Conservation (phyloP, 1,140 invertebrate genomes). For the Megalonaias nervosa region DNA sequence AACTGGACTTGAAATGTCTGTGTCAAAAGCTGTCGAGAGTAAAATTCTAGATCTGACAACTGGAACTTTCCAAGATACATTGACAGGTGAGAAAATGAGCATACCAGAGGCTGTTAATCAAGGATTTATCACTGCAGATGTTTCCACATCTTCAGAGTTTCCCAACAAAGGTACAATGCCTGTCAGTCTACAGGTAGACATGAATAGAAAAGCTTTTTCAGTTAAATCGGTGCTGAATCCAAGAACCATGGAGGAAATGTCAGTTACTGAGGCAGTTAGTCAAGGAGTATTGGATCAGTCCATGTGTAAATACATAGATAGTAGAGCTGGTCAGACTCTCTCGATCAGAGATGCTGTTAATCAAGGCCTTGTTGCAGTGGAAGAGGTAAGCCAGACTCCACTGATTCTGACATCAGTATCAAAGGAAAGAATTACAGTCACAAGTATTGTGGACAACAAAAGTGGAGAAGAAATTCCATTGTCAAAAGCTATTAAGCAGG, state of each 20-base stretch:
- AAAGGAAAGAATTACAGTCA: constrained; percentile 83
- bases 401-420: constrained; percentile 83
- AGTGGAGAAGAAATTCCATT: constrained; percentile 82
- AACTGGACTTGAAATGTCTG: constrained; percentile 81
- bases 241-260: constrained; percentile 82
- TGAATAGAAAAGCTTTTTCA: constrained; percentile 42
- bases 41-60: constrained; percentile 78
- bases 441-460: constrained; percentile 57
- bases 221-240: constrained; percentile 86
- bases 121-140: constrained; percentile 78
- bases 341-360: constrained; percentile 86
- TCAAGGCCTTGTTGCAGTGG: constrained; percentile 46
- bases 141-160: constrained; percentile 11
- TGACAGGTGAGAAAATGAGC: constrained; percentile 79
- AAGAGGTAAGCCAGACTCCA: constrained; percentile 73
- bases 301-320: constrained; percentile 76
- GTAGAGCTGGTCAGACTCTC: constrained; percentile 83
- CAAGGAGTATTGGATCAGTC: constrained; percentile 77
- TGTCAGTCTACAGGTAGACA: constrained; percentile 30
- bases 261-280: constrained; percentile 86
- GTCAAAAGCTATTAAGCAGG: constrained; percentile 86
- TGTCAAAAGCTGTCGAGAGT: constrained; percentile 83
- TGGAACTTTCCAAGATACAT: constrained; percentile 68
- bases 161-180: constrained; percentile 31
- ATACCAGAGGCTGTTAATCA: constrained; percentile 86